phyloP scores from a whole-genome alignment of 1,140 invertebrate species.

The Drosophila suzukii region DNA sequence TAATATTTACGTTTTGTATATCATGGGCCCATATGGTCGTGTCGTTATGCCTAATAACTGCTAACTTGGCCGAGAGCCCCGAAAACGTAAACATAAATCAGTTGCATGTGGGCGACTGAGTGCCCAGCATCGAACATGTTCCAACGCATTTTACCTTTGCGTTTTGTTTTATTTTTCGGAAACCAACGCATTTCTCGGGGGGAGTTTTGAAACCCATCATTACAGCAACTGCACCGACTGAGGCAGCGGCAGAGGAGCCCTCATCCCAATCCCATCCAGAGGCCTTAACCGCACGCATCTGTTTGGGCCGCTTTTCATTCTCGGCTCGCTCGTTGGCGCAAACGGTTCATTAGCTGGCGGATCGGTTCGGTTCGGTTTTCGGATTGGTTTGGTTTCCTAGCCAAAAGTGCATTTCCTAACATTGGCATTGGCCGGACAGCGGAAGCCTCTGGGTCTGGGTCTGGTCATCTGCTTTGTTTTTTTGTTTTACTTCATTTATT shows the following conservation, averaged over 20 bases:
- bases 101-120: slow-evolving; percentile 53
- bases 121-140: slow-evolving; percentile 70
- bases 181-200: slow-evolving; percentile 42
- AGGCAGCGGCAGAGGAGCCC: slow-evolving; percentile 7
- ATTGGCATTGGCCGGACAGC: slow-evolving; percentile 68
- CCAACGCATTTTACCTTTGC: slow-evolving; percentile 53
- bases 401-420: slow-evolving; percentile 70
- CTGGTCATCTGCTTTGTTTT: slow-evolving; percentile 52
- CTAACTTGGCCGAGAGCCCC: slow-evolving; percentile 4
- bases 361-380: slow-evolving; percentile 32
- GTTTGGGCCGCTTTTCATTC: slow-evolving; percentile 57
- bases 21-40: slow-evolving; percentile 2
- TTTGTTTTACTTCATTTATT: slow-evolving; percentile 28
- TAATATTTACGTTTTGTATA: neutral
- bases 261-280: slow-evolving; percentile 14
- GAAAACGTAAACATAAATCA: slow-evolving; percentile 44
- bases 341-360: slow-evolving; percentile 50
- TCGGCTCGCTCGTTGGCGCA: slow-evolving; percentile 59
- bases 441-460: slow-evolving; percentile 24
- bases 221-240: slow-evolving; percentile 36
- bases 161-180: slow-evolving; percentile 41
- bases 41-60: slow-evolving; percentile 1
- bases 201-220: slow-evolving; percentile 63
- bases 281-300: slow-evolving; percentile 41
- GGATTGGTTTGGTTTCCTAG: slow-evolving; percentile 11